phyloP scores from a whole-genome alignment of 2,797 vertebrate genomes.

The Petrocephalus schoutedeni region DNA sequence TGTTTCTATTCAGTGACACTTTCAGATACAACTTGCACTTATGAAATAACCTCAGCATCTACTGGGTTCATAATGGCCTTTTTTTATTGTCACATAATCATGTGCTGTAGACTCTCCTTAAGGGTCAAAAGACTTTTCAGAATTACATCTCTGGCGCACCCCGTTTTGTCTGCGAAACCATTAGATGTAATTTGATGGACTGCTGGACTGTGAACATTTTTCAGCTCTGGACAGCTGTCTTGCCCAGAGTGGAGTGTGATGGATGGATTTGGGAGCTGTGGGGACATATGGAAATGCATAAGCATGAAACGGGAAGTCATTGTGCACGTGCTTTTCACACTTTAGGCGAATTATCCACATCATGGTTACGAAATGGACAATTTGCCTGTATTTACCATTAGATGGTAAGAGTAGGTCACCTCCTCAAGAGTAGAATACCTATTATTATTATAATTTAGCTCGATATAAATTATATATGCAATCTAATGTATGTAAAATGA shows the following conservation, averaged over 20 bases:
- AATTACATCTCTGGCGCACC: constrained; percentile 26
- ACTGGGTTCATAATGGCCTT: constrained; percentile 6
- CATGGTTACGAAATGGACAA: constrained; percentile 11
- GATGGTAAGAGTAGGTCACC: neutral
- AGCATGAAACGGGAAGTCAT: constrained; percentile 29
- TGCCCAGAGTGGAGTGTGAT: constrained; percentile 61
- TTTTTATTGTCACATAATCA: constrained; percentile 13
- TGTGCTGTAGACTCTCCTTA: constrained; percentile 8
- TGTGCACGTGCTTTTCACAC: neutral
- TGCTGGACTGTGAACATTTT: constrained; percentile 69
- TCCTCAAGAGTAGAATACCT: neutral
- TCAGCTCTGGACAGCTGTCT: constrained; percentile 59
- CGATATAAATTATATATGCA: neutral
- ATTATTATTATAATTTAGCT: neutral
- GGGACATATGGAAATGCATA: constrained; percentile 64
- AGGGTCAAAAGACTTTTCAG: constrained; percentile 25
- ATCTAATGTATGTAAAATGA: neutral
- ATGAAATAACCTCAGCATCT: neutral
- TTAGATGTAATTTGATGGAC: constrained; percentile 68
- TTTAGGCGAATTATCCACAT: constrained; percentile 21
- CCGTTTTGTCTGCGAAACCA: constrained; percentile 56
- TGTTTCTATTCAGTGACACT: neutral
- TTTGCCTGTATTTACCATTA: constrained; percentile 10
- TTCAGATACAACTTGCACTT: constrained; percentile 4
- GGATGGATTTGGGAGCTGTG: constrained; percentile 53